phyloP scores from a whole-genome alignment of 1,140 invertebrate species.

The silkworm (Bombyx mori) region DNA sequence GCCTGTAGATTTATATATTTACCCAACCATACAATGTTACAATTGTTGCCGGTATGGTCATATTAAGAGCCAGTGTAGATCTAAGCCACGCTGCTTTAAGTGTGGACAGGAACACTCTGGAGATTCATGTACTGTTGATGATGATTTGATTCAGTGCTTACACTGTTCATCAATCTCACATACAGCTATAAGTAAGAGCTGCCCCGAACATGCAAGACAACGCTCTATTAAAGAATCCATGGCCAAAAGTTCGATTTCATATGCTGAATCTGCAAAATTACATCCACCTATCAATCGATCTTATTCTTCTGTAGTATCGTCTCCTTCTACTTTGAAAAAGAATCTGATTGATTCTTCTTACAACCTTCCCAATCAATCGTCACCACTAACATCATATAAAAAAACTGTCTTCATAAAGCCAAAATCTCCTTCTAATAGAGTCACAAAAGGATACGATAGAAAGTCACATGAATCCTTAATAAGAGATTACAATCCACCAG shows the following conservation, averaged over 20 bases:
- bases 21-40: constrained; percentile 6
- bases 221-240: not conserved
- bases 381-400: constrained; percentile 1
- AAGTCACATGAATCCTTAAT: constrained; percentile 4
- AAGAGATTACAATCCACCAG: constrained; percentile 5
- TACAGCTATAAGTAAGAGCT: constrained; percentile 2
- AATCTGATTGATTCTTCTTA: too few species aligned
- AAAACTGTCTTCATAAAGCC: not conserved
- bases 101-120: constrained; percentile 5
- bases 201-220: not conserved
- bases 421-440: too few species aligned
- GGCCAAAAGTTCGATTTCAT: constrained; percentile 1
- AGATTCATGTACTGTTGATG: not conserved
- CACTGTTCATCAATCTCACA: not conserved
- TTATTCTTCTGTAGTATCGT: not conserved
- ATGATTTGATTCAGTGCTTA: not conserved
- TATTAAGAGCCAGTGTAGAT: not conserved
- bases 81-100: constrained; percentile 2
- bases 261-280: constrained; percentile 3
- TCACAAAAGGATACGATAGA: constrained; percentile 7
- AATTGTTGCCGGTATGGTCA: constrained; percentile 4
- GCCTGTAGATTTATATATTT: constrained; percentile 4
- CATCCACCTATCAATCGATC: not conserved
- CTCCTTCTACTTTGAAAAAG: too few species aligned
- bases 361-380: too few species aligned